phyloP scores from a whole-genome alignment of 2,113 vertebrate genomes.

The Egretta garzetta region DNA sequence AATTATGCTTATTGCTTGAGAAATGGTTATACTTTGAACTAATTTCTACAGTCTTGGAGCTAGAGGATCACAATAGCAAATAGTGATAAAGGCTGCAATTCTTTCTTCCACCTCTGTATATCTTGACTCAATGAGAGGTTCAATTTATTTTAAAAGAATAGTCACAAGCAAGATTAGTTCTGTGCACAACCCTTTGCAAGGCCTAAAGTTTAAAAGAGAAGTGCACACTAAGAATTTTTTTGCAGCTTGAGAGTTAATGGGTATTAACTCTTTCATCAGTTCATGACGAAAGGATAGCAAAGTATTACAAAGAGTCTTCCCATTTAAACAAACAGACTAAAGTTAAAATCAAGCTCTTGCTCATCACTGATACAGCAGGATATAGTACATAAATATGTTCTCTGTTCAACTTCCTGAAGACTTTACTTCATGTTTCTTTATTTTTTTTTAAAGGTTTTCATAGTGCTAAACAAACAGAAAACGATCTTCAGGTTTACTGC shows the following conservation, averaged over 20 bases:
- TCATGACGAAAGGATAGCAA: not conserved
- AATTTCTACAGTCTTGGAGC: not conserved
- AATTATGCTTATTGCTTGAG: not conserved
- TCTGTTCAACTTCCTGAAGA: not conserved
- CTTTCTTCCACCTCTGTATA: not conserved
- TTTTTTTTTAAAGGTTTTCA: conserved; percentile 85
- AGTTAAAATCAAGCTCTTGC: not conserved
- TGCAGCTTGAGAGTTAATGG: not conserved
- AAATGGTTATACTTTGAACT: not conserved
- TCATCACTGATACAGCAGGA: not conserved
- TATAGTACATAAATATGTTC: not conserved
- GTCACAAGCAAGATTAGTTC: not conserved
- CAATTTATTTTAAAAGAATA: not conserved
- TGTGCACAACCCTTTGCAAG: not conserved
- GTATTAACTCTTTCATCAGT: not conserved
- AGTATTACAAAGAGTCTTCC: not conserved
- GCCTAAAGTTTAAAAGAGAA: not conserved
- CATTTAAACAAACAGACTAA: not conserved
- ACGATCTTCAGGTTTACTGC: conserved; percentile 97
- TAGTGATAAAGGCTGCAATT: not conserved
- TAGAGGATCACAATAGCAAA: not conserved
- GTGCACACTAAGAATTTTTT: not conserved
- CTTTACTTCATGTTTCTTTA: not conserved
- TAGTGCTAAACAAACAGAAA: conserved; percentile 95
- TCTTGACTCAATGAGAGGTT: not conserved